phyloP scores from a whole-genome alignment of 2,113 vertebrate genomes.

The Apodemus speciosus region DNA sequence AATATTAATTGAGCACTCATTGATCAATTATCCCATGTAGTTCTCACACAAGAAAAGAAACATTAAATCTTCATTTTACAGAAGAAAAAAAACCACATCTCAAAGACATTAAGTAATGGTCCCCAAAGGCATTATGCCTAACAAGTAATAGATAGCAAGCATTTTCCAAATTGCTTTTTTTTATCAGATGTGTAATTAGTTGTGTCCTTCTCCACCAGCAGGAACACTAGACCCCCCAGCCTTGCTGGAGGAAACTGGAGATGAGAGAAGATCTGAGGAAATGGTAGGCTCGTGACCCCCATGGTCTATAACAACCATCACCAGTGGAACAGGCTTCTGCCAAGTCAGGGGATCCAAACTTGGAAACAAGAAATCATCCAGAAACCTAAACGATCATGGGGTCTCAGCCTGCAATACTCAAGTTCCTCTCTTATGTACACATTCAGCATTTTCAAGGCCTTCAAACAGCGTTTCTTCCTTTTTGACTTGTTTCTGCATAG shows the following conservation, averaged over 20 bases:
- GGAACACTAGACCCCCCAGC: background rate
- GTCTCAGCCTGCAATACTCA: background rate
- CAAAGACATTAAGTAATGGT: background rate
- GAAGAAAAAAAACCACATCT: background rate
- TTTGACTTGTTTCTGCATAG: constrained; percentile 29
- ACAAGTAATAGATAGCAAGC: background rate
- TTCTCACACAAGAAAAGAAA: constrained; percentile 4
- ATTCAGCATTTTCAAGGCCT: constrained; percentile 47
- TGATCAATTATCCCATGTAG: constrained; percentile 34
- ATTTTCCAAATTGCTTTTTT: constrained; percentile 19
- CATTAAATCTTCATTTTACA: background rate
- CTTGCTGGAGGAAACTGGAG: background rate
- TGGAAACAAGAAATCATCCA: constrained; percentile 51
- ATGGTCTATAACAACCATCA: background rate
- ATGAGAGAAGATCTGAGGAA: background rate
- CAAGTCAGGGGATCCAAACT: constrained; percentile 11
- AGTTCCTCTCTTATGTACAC: constrained; percentile 14
- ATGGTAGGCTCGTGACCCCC: background rate
- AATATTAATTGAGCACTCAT: constrained; percentile 2
- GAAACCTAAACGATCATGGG: constrained; percentile 48
- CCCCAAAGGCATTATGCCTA: background rate
- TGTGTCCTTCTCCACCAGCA: constrained; percentile 14
- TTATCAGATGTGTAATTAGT: background rate
- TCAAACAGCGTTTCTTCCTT: constrained; percentile 25
- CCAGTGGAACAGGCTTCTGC: background rate